A percentile compares a stretch with the other conserved stretches of the same genome.
These are phyloP conservation scores for Lithodes maja DNA, from an alignment of 2,888 invertebrate genomes.

Conservation along the genomic window DNA sequence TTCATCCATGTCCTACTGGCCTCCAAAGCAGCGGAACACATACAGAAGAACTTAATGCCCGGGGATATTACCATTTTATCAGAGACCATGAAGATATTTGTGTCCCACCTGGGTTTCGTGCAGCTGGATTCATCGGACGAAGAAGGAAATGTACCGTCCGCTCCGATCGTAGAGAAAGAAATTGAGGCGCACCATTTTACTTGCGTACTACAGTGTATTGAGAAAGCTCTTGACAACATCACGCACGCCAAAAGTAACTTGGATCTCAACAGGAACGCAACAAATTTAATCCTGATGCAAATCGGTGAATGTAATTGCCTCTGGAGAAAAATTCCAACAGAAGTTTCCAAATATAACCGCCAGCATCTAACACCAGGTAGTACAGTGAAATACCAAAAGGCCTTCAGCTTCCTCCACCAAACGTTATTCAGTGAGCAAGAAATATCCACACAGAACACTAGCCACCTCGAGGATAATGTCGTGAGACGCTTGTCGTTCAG, in stretches of 20 bases:
- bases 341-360: background rate
- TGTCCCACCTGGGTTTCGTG: slow-evolving; percentile 41
- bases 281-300: slow-evolving; percentile 32
- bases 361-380: background rate
- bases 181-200: slow-evolving; percentile 47
- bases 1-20: slow-evolving; percentile 62
- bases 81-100: slow-evolving; percentile 48
- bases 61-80: slow-evolving; percentile 44
- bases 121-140: slow-evolving; percentile 62
- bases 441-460: background rate
- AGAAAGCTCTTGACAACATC: slow-evolving; percentile 39
- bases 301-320: slow-evolving; percentile 55
- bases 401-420: slow-evolving; percentile 49
- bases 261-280: slow-evolving; percentile 29
- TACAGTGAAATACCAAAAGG: slow-evolving; percentile 50
- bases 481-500: slow-evolving; percentile 39
- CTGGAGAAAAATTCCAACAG: slow-evolving; percentile 25
- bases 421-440: slow-evolving; percentile 35
- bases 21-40: slow-evolving; percentile 22
- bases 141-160: slow-evolving; percentile 25
- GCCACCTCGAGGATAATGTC: background rate
- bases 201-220: slow-evolving; percentile 54
- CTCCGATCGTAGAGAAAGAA: background rate
- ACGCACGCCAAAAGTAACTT: background rate
- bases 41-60: slow-evolving; percentile 40